Evolutionary conservation across 2,797 vertebrate species (phyloP).

Genomic region (Lycodopsis pacificus): DNA sequence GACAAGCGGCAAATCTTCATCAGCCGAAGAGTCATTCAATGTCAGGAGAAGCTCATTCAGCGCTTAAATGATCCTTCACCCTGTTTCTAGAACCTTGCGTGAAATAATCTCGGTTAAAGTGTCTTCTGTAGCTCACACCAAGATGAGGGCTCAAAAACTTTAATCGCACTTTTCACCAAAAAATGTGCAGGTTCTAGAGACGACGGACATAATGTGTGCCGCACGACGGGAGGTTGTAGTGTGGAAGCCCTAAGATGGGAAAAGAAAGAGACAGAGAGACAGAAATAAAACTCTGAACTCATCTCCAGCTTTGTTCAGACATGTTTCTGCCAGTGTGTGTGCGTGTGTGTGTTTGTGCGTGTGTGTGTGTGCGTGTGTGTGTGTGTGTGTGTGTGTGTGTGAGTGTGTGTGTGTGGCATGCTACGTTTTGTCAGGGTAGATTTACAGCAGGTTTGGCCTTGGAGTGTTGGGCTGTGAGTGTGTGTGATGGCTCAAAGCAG

Average conservation of each 20-base stretch:
- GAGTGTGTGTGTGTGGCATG: slow-evolving; percentile 47
- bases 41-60: too few relatives aligned
- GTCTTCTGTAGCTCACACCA: too few relatives aligned
- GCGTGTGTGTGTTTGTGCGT: slow-evolving; percentile 40
- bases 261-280: slow-evolving; percentile 23
- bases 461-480: slow-evolving; percentile 25
- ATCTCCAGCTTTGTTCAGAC: slow-evolving; percentile 52
- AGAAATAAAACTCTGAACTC: slow-evolving; percentile 41
- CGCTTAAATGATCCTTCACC: too few relatives aligned
- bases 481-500: slow-evolving; percentile 74
- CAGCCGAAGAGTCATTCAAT: too few relatives aligned
- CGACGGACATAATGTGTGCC: too few relatives aligned
- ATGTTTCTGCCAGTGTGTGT: slow-evolving; percentile 41
- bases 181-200: too few relatives aligned
- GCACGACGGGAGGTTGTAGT: too few relatives aligned
- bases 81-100: too few relatives aligned
- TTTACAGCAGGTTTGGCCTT: slow-evolving; percentile 76
- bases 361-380: slow-evolving; percentile 37
- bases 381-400: slow-evolving; percentile 39
- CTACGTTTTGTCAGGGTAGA: slow-evolving; percentile 58
- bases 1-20: too few relatives aligned
- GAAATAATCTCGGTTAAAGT: too few relatives aligned
- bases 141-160: too few relatives aligned
- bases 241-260: not conserved
- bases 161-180: too few relatives aligned